phyloP scores from a whole-genome alignment of 2,113 vertebrate species.

The Chionodraco myersi region DNA sequence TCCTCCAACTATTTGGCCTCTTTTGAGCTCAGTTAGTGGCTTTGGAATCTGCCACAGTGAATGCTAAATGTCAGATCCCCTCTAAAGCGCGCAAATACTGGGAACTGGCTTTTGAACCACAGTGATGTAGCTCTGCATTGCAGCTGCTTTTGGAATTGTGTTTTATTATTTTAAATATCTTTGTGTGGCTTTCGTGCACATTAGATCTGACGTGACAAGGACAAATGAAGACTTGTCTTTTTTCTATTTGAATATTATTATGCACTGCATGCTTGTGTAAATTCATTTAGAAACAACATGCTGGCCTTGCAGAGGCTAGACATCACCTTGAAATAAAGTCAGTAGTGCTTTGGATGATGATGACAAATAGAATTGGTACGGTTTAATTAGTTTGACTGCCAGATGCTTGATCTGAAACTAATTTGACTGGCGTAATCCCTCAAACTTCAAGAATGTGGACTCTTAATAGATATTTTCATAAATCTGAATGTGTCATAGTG shows the following conservation, averaged over 20 bases:
- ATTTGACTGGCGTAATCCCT: background rate
- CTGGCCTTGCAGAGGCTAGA: background rate
- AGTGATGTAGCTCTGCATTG: constrained; percentile 14
- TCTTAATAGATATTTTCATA: background rate
- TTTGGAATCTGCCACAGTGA: constrained; percentile 37
- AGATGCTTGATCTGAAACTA: constrained; percentile 7
- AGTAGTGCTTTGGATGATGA: constrained; percentile 5
- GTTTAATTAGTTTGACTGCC: background rate
- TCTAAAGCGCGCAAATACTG: constrained; percentile 43
- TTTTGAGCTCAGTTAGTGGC: constrained; percentile 25
- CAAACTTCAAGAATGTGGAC: background rate
- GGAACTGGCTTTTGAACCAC: constrained; percentile 44
- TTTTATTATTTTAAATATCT: constrained; percentile 23
- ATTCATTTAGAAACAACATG: constrained; percentile 5
- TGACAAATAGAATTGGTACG: background rate
- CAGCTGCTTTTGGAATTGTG: constrained; percentile 25
- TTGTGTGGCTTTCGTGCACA: background rate
- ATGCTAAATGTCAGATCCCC: constrained; percentile 38
- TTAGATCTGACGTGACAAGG: constrained; percentile 1
- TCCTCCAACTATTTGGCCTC: constrained; percentile 35
- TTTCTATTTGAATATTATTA: background rate
- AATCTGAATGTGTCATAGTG: background rate
- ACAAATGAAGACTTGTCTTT: background rate
- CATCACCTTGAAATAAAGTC: background rate
- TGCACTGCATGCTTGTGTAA: background rate